phyloP scores from a whole-genome alignment of 2,113 vertebrate genomes.

The Diadophis punctatus region DNA sequence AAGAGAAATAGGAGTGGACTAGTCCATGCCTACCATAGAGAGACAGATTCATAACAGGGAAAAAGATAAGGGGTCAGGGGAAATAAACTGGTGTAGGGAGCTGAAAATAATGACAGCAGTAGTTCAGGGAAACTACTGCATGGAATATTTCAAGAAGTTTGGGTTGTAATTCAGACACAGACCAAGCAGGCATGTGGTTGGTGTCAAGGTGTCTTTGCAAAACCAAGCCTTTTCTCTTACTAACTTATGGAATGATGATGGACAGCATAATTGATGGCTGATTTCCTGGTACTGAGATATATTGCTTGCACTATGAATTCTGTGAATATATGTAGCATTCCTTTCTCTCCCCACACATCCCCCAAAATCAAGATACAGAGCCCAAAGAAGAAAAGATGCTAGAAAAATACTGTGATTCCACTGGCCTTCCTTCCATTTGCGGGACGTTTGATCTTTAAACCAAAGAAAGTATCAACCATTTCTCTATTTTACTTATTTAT shows the following conservation, averaged over 20 bases:
- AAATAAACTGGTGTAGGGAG: not conserved
- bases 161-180: not conserved
- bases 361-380: not conserved
- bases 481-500: not conserved
- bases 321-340: not conserved
- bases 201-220: not conserved
- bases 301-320: not conserved
- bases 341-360: not conserved
- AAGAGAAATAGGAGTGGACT: not conserved
- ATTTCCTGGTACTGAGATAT: too few species aligned
- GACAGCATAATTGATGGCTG: not conserved
- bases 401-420: not conserved
- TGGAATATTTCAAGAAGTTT: not conserved
- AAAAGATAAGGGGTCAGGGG: not conserved
- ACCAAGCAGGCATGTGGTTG: not conserved
- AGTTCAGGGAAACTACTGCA: not conserved
- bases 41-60: not conserved
- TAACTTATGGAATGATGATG: too few species aligned
- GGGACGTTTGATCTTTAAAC: not conserved
- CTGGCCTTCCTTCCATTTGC: not conserved
- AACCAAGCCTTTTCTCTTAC: not conserved
- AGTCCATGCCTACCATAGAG: not conserved
- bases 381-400: not conserved
- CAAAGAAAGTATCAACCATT: not conserved
- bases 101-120: not conserved